Evolutionary conservation across 2,888 invertebrate species (phyloP), one percentile per base, ranked within the genome.

Genomic region (Drosophila paramelanica): DNA sequence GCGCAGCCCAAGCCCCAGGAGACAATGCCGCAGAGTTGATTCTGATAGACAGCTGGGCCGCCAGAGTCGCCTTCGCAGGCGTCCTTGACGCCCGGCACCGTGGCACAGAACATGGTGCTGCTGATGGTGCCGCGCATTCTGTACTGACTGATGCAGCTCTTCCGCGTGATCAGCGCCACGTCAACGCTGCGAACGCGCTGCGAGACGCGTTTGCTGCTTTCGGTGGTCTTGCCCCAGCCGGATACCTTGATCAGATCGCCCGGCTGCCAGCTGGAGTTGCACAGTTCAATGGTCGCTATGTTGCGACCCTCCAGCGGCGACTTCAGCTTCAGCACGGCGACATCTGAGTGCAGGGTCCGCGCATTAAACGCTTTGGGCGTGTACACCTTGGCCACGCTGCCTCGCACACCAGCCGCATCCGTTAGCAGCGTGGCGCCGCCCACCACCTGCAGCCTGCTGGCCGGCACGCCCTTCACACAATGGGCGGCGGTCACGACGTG

Each of bases 1-100:
- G 81, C 92, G 64, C 91, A 92, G 11, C 91, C 91, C 17, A 87
- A 51, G 1, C 91, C 92, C 86, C 88, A 91, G 0, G 96, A 96
- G 0, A 96, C 96, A n/a, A 97, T 93, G 25, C 96, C 96, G 95
- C 92, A 78, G 74, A 92, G 76, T 55, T 87, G 74, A 1, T 83
- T 84, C 7, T 88, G 79, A 38, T 77, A 81, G 8, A 89, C 75
- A 4, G 89, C 84, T 13, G 92, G 92, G n/a, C 92, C 92, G 6
- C 92, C 92, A 4, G 92, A 92, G 75, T 92, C 92, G 6, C 91
- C 92, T 14, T 76, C 66, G 50, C 92, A 92, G 20, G 91, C 69
- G 72, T 92, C 92, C 61, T 76, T 87, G 1, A 67, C 53, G 1
- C 89, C 91, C 0, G 82, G 71, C 5, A 73, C 70, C 0, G 84